Percentiles rank a stretch among this genome's conserved stretches.
phyloP scores from a whole-genome alignment of 1,140 invertebrate genomes.

The Drosophila jambulina region DNA sequence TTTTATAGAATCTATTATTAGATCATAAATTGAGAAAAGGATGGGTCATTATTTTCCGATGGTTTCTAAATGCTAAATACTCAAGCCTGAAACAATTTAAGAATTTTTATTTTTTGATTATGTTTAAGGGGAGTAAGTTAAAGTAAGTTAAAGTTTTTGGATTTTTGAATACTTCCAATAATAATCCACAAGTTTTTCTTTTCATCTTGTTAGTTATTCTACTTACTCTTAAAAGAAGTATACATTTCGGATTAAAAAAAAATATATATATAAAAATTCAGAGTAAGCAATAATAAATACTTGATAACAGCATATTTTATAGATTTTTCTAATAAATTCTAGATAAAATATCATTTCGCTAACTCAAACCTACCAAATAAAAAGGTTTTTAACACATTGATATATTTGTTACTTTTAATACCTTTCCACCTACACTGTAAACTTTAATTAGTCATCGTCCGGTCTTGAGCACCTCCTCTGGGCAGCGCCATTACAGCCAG shows the following conservation, averaged over 20 bases:
- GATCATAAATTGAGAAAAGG: too few species aligned
- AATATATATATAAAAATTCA: neutral
- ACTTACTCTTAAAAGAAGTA: neutral
- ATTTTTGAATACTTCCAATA: neutral
- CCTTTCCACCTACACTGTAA: neutral
- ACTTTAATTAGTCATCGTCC: slow-evolving; percentile 11
- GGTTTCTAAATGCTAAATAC: too few species aligned
- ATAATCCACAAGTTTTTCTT: neutral
- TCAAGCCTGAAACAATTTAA: too few species aligned
- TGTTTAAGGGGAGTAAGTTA: too few species aligned
- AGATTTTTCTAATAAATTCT: neutral
- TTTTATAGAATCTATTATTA: too few species aligned
- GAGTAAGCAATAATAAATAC: neutral
- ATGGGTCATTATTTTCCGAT: too few species aligned
- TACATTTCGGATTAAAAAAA: neutral
- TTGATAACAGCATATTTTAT: neutral
- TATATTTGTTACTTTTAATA: neutral
- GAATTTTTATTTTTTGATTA: too few species aligned
- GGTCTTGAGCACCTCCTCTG: slow-evolving; percentile 1
- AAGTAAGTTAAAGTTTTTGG: too few species aligned
- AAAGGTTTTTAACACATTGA: neutral
- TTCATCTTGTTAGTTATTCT: too few species aligned
- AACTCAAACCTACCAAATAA: neutral
- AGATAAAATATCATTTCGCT: neutral
- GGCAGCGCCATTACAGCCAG: slow-evolving; percentile 4